Percentiles rank a stretch among this genome's conserved stretches.
phyloP scores from a whole-genome alignment of 2,888 invertebrate species.

The Orchesellides sinensis region DNA sequence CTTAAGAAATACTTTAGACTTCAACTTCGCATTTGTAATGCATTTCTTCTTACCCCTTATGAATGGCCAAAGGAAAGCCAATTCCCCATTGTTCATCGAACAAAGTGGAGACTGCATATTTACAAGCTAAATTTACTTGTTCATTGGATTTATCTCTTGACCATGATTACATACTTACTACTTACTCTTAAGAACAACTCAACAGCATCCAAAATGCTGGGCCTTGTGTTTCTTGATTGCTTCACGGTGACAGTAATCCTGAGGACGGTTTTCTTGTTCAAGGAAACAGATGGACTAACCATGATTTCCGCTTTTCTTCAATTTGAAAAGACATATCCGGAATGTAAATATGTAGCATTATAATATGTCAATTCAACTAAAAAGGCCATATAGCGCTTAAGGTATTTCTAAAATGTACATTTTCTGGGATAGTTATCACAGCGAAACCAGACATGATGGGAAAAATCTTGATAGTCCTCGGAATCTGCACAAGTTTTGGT shows the following conservation, averaged over 20 bases:
- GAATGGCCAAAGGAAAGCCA: conserved; percentile 43
- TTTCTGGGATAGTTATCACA: conserved; percentile 14
- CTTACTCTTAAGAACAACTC: conserved; percentile 21
- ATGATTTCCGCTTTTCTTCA: conserved; percentile 36
- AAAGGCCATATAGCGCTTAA: not conserved
- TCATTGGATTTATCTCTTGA: conserved; percentile 18
- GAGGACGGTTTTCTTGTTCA: conserved; percentile 25
- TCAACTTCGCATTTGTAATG: conserved; percentile 51
- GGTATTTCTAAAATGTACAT: not conserved
- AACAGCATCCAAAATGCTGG: conserved; percentile 42
- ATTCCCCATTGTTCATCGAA: conserved; percentile 26
- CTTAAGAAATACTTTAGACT: conserved; percentile 31
- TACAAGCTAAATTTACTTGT: conserved; percentile 16
- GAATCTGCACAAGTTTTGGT: conserved; percentile 49
- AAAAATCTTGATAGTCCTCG: conserved; percentile 30
- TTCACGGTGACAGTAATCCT: conserved; percentile 28
- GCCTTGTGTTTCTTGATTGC: conserved; percentile 48
- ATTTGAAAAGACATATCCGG: conserved; percentile 32
- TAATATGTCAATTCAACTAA: not conserved
- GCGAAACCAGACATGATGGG: conserved; percentile 38
- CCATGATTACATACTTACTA: conserved; percentile 31
- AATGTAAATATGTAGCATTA: conserved; percentile 17
- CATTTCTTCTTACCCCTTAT: conserved; percentile 30
- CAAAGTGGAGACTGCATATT: not conserved
- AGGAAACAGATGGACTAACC: conserved; percentile 19